Evolutionary conservation across 2,113 vertebrate species (phyloP), one percentile per base, ranked within the genome.

Genomic region (Ptilonorhynchus violaceus): DNA sequence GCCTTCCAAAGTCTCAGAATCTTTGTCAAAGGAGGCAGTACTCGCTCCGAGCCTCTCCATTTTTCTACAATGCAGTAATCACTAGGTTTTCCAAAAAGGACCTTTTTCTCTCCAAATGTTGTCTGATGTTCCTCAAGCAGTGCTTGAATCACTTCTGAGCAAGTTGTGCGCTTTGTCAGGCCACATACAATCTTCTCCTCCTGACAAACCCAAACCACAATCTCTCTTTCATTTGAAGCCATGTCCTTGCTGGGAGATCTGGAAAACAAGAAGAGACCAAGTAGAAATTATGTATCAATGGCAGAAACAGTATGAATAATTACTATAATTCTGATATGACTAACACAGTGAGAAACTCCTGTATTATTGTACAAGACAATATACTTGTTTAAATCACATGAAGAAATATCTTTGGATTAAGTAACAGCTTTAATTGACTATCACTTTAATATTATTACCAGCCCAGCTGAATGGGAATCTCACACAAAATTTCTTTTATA

Each of bases 151-250:
- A 99, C 97, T 77, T 99, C 98, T 12, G 98, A 92, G 22, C 99
- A 99, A 17, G 99, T 99, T 13, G 99, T 99, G 85, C 98, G 99
- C 91, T 99, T 99, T 22, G 99, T 99, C 42, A 99, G 97, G 27
- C 99, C 99, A 75, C 98, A 99, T 35, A 99, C 98, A 50, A 99
- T 98, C 96, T 99, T 99, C 89, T 99, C 99, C 92, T 99, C 99
- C 50, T 98, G 98, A 96, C 98, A 99, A 90, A 99, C 99, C 92
- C 98, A 99, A 49, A 99, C 99, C 60, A 99, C 99, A 78, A 99
- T 99, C 97, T 99, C 99, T 82, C 98, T 99, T 55, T 98, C 98
- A 91, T 98, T 98, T 27, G 98, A 96, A 74, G 97, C 98, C 92
- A 99, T 98, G 60, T 99, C 98, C 68, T 98, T 98, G 83, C 92